phyloP scores from a whole-genome alignment of 1,140 invertebrate genomes.

The Drosophila kanapiae region DNA sequence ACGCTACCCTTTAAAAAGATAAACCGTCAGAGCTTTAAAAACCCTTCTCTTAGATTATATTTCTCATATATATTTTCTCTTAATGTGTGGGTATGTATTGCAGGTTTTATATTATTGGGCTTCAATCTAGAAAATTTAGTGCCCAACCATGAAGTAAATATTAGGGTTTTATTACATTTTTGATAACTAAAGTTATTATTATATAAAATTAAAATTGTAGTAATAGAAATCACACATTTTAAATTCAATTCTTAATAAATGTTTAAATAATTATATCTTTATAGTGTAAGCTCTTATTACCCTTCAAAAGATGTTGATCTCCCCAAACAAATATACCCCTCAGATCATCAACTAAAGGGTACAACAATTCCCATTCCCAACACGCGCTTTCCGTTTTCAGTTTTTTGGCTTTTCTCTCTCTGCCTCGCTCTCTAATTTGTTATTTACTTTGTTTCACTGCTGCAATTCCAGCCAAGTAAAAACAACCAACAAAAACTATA shows the following conservation, averaged over 20 bases:
- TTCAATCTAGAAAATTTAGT: background rate
- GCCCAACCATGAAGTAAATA: too few relatives aligned
- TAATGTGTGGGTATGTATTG: too few relatives aligned
- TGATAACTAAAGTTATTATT: too few relatives aligned
- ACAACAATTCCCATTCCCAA: constrained; percentile 32
- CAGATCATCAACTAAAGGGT: background rate
- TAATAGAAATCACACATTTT: too few relatives aligned
- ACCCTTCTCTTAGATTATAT: background rate
- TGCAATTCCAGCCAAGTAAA: constrained; percentile 37
- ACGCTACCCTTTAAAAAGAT: too few relatives aligned
- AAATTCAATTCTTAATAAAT: too few relatives aligned
- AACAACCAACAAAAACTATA: constrained; percentile 21
- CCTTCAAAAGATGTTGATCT: accelerated
- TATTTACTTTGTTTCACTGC: constrained; percentile 56
- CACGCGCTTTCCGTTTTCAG: constrained; percentile 44
- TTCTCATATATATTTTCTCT: background rate
- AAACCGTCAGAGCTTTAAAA: too few relatives aligned
- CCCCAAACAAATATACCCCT: background rate
- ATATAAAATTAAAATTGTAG: too few relatives aligned
- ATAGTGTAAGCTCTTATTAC: too few relatives aligned
- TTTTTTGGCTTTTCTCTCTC: constrained; percentile 24
- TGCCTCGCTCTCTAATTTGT: constrained; percentile 35
- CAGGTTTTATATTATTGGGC: too few relatives aligned
- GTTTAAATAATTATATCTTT: too few relatives aligned
- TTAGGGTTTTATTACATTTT: too few relatives aligned